Evolutionary conservation across 2,113 vertebrate species (phyloP), one percentile per base, ranked within the genome.

Genomic region (Ciconia boyciana): DNA sequence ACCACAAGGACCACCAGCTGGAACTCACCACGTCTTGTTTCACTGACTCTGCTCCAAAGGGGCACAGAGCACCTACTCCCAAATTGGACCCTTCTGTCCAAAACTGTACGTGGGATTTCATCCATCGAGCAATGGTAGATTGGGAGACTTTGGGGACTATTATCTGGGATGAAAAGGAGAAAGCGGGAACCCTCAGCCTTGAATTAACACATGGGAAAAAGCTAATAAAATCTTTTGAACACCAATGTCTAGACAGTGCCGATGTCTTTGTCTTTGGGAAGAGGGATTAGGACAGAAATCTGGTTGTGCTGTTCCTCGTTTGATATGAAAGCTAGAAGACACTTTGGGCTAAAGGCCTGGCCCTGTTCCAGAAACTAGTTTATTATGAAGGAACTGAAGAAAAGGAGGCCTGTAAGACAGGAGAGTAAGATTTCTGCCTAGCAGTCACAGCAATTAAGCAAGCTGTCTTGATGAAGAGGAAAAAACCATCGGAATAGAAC

Each of bases 381-480:
- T 71, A 43, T 57, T 77, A 60, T 16, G 69, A 92, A 71, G 62
- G 65, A 90, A 69, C 54, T 41, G 62, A 95, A 96, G 80, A 44
- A 93, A 95, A 84, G 71, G 52, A 83, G 72, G 24, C 39, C 76
- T 92, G 51, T 57, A 36, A 89, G 87, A 83, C 88, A 72, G 55
- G 44, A 88, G 75, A 76, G 84, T 15, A 93, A 87, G 58, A 90
- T 71, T 91, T 83, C 79, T 89, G 81, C 90, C 39, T 10, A 58
- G 83, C 90, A 93, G 95, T 95, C 96, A 85, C 51, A 92, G 81
- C 85, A 95, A 92, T 96, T 94, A 95, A 66, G 54, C 2, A 13
- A 87, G 66, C 18, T 52, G 91, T 51, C 78, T 55, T 89, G 83
- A 94, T 28, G 51, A 76, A 83, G 77, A 74, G 71, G 70, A 44